Base-by-base conservation (phyloP, 2,113 vertebrate species). In the Probosciger aterrimus region DNA sequence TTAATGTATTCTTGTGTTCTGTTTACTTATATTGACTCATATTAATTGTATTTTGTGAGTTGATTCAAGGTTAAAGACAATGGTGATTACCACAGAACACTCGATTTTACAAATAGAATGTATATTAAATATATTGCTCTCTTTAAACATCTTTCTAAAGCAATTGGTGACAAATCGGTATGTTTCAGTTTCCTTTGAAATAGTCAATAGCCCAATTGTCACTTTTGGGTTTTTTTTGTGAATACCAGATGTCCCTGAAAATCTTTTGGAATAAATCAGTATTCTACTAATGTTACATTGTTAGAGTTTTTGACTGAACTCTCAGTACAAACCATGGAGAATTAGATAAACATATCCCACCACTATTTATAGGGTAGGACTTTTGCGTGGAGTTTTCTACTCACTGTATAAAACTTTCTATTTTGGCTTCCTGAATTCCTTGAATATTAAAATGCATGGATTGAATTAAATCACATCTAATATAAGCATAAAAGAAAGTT, bases 51-150 rank as follows among this genome's bases (percentile, higher is more conserved):
- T 77, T 76, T 82, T 73, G 57, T 88, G 46, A 53, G 41, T 63
- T 69, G 63, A 95, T 90, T 95, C 84, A 95, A 92, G 91, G 92
- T 94, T 85, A 93, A 90, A 95, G 82, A 65, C 57, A 70, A 73
- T 55, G 43, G 11, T 77, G 63, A 95, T 88, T 85, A 82, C 7
- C 18, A 85, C 0, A 94, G 67, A 89, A 82, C 30, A 41, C n/a
- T 90, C 70, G 70, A 91, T 82, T 82, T 94, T 89, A 44, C 67
- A 82, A 59, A 74, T 27, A 6, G 4, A 28, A 85, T 19, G 10
- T 39, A 7, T 28, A n/a, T 81, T 78, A 74, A 23, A 7, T 63
- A 13, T 52, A 76, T 25, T 76, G 13, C 24, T 75, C 24, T 82
- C 53, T 79, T 82, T 37, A 79, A 94, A 69, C 1, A 8, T 74